A percentile compares a stretch with the other conserved stretches of the same genome.
phyloP scores from a whole-genome alignment of 2,888 invertebrate species.

The Sepioteuthis lessoniana region DNA sequence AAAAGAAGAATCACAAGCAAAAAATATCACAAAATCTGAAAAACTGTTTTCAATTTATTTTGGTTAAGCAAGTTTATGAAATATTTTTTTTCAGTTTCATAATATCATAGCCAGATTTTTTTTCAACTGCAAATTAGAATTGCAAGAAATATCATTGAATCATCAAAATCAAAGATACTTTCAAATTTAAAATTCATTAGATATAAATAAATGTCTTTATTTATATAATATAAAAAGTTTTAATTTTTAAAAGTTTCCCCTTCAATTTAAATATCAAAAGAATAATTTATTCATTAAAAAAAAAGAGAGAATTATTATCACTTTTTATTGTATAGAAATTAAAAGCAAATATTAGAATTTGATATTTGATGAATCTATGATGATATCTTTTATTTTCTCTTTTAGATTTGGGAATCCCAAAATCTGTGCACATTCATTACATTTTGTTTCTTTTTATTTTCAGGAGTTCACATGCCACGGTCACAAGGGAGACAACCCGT shows the following conservation, averaged over 20 bases:
- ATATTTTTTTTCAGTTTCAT: not conserved
- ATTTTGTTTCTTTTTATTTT: not conserved
- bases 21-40: not conserved
- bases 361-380: constrained; percentile 33
- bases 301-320: not conserved
- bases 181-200: not conserved
- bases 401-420: not conserved
- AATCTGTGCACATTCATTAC: constrained; percentile 33
- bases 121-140: not conserved
- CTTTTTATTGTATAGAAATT: not conserved
- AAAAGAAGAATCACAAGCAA: not conserved
- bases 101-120: not conserved
- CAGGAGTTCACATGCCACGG: not conserved
- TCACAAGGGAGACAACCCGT: constrained; percentile 24
- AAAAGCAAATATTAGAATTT: not conserved
- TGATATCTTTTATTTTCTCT: not conserved
- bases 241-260: not conserved
- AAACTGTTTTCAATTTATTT: not conserved
- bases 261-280: too few species aligned
- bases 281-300: not conserved
- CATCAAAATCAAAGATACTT: constrained; percentile 4
- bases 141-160: not conserved
- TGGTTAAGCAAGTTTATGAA: not conserved
- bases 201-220: not conserved
- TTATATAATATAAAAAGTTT: not conserved